Conservation (phyloP, 2,797 vertebrate genomes). For the Pangasius larnaudii region DNA sequence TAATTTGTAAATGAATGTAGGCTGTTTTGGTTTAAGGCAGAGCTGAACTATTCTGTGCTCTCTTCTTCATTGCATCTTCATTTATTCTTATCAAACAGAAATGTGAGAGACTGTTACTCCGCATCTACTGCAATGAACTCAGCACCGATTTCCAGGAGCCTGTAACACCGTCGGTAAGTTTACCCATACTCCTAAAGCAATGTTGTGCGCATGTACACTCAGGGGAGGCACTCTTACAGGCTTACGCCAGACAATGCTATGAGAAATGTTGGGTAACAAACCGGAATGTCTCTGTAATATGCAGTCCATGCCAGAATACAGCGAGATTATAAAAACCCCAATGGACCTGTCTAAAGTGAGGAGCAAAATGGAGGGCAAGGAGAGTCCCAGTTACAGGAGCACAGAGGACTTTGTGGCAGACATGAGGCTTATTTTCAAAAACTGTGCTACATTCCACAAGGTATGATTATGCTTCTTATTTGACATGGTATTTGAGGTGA, state of each 20-base stretch:
- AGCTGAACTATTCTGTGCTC: neutral
- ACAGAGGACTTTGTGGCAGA: constrained; percentile 88
- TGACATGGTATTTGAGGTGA: neutral
- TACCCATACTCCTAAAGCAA: neutral
- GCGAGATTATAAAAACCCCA: constrained; percentile 93
- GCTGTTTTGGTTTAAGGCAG: neutral
- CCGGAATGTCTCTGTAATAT: constrained; percentile 15
- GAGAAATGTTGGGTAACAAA: neutral
- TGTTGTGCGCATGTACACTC: neutral
- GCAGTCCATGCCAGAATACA: constrained; percentile 84
- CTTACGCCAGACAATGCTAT: neutral
- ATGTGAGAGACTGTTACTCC: constrained; percentile 90
- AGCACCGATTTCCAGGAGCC: constrained; percentile 95
- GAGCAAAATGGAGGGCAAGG: constrained; percentile 81
- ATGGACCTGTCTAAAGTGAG: constrained; percentile 93
- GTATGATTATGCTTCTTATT: constrained; percentile 67
- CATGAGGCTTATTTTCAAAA: constrained; percentile 93
- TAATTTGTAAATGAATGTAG: neutral
- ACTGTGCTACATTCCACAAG: constrained; percentile 97
- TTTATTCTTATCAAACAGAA: constrained; percentile 72
- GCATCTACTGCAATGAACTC: constrained; percentile 90
- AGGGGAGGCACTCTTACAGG: neutral
- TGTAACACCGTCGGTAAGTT: constrained; percentile 86
- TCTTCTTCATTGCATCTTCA: neutral
- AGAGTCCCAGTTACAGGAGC: constrained; percentile 75